Percentiles rank a stretch among this genome's conserved stretches.
These are phyloP conservation scores for Acropternis orthonyx DNA, from an alignment of 2,797 vertebrate species.

Conservation along the genomic window DNA sequence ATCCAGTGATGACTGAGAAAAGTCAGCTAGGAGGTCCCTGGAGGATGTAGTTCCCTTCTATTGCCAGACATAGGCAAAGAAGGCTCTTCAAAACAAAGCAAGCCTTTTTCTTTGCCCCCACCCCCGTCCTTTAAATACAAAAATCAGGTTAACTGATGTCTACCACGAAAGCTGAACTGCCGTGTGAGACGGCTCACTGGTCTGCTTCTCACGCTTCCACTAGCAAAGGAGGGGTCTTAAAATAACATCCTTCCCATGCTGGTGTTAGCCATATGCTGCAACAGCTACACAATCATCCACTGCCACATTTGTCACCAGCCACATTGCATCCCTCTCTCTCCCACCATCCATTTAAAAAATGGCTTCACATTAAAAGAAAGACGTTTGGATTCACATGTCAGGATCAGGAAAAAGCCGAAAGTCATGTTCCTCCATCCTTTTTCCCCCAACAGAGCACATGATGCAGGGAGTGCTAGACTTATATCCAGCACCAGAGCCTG, in stretches of 20 bases:
- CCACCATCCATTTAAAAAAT: neutral
- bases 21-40: neutral
- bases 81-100: neutral
- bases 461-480: accelerated
- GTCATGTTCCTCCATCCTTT: neutral
- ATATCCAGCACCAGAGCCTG: neutral
- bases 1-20: neutral
- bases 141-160: neutral
- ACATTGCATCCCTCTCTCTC: neutral
- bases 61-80: neutral
- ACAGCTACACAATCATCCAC: neutral
- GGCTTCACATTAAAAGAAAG: neutral
- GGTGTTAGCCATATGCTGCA: neutral
- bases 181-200: neutral
- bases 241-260: constrained; percentile 8
- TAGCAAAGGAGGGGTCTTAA: neutral
- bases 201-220: neutral
- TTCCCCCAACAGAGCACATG: neutral
- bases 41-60: neutral
- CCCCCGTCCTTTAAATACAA: neutral
- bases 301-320: neutral
- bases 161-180: neutral
- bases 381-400: neutral
- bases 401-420: neutral
- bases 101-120: neutral